A percentile compares a stretch with the other conserved stretches of the same genome.
phyloP scores from a whole-genome alignment of 1,140 invertebrate genomes.

The Centruroides vittatus region DNA sequence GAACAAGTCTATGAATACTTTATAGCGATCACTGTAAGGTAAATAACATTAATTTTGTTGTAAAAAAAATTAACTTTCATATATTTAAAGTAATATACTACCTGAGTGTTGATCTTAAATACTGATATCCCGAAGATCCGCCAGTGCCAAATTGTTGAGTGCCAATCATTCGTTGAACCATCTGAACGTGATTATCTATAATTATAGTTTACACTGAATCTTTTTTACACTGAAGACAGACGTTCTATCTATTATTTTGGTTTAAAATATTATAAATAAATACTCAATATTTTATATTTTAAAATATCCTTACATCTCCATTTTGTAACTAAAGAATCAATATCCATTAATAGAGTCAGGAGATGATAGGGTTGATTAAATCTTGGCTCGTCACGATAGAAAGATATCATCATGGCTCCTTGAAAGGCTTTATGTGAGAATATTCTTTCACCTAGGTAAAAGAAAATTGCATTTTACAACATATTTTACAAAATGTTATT shows the following conservation, averaged over 20 bases:
- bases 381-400: constrained; percentile 88
- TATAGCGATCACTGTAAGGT: constrained; percentile 80
- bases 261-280: neutral
- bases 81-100: constrained; percentile 25
- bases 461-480: neutral
- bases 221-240: too few species aligned
- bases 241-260: too few species aligned
- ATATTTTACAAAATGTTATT: constrained; percentile 7
- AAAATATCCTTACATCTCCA: constrained; percentile 76
- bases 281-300: neutral
- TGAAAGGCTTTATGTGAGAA: constrained; percentile 82
- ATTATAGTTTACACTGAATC: too few species aligned
- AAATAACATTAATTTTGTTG: too few species aligned
- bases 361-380: constrained; percentile 96
- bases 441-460: constrained; percentile 54
- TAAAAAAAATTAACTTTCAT: too few species aligned
- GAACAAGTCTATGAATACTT: constrained; percentile 95
- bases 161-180: constrained; percentile 99
- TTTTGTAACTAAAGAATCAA: constrained; percentile 96
- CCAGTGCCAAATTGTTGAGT: constrained; percentile 92
- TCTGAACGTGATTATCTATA: constrained; percentile 90
- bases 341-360: constrained; percentile 86
- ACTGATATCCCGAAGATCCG: constrained; percentile 96
- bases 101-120: constrained; percentile 93
- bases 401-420: constrained; percentile 92